These are phyloP conservation scores for Platycercus adscitus DNA, from an alignment of 2,113 vertebrate species.

Conservation along the genomic window DNA sequence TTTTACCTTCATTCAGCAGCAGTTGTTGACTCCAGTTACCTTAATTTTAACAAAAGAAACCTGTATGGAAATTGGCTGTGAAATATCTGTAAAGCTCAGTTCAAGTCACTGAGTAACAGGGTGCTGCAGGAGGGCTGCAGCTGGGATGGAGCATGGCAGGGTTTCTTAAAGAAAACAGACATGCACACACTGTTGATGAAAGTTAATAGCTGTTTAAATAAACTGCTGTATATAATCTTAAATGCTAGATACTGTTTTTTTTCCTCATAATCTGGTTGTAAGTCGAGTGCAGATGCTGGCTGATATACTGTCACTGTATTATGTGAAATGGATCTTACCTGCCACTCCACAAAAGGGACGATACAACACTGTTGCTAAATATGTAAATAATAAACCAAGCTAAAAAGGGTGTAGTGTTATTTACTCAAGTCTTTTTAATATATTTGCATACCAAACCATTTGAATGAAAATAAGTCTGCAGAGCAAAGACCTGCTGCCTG, in stretches of 20 bases:
- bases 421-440: slow-evolving; percentile 23
- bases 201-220: slow-evolving; percentile 30
- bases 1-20: slow-evolving; percentile 47
- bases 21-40: slow-evolving; percentile 19
- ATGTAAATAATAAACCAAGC: slow-evolving; percentile 38
- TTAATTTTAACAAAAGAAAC: slow-evolving; percentile 40
- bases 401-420: slow-evolving; percentile 27
- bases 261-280: not conserved
- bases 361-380: not conserved
- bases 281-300: not conserved
- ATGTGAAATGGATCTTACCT: not conserved
- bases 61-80: not conserved
- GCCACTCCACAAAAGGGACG: not conserved
- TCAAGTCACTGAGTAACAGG: not conserved
- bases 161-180: slow-evolving; percentile 42
- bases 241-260: not conserved
- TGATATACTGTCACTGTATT: not conserved
- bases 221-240: slow-evolving; percentile 21
- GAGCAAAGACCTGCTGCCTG: slow-evolving; percentile 51
- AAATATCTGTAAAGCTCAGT: not conserved
- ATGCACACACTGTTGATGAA: not conserved
- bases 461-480: slow-evolving; percentile 36
- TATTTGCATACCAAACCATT: slow-evolving; percentile 48
- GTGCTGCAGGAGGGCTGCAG: slow-evolving; percentile 10
- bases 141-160: not conserved